Evolutionary conservation across 2,888 invertebrate genomes (phyloP), one percentile per base, ranked within the genome.

Genomic region (Limenitis camilla): DNA sequence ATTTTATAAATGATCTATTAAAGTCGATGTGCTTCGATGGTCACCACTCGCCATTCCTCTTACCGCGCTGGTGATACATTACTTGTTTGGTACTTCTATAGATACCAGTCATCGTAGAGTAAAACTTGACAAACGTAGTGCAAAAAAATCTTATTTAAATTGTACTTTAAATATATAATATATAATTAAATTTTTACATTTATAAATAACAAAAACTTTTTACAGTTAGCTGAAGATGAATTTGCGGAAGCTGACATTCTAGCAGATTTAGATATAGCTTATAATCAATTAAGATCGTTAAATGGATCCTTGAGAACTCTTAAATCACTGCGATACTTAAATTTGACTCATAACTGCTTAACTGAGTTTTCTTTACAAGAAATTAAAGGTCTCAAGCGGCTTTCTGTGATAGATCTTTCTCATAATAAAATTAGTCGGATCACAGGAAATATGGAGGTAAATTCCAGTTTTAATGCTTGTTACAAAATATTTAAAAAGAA

Each of bases 351-450:
- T 70, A 96, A 96, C 71, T 86, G 89, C 36, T 87, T 95, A 52
- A 88, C 89, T 1, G 93, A 94, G 67, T 95, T 96, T 79, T 94
- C 94, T 0, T 89, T 95, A 67, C 91, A 92, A 72, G 94, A 95
- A 74, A 90, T 95, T 41, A 91, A 92, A 52, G 94, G 94, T 0
- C 76, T 95, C 53, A 90, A 90, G 60, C 89, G 90, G 58, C 78
- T 96, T n/a, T 90, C 90, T 43, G 88, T 91, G 10, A 89, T 95
- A 50, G 95, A 95, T 78, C 82, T 95, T 28, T 94, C 94, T 3
- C 89, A 91, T 70, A 96, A 95, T 73, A 90, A 89, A 71, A 94
- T 96, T 50, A 88, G 83, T 45, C 90, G 89, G 41, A 76, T 94
- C 32, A 89, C 92, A 73, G 91, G 91, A 81, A 83, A 6, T 31